A percentile compares a stretch with the other conserved stretches of the same genome.
Evolutionary conservation across 2,888 invertebrate species (phyloP).

Genomic region (Lepidonotus clava): DNA sequence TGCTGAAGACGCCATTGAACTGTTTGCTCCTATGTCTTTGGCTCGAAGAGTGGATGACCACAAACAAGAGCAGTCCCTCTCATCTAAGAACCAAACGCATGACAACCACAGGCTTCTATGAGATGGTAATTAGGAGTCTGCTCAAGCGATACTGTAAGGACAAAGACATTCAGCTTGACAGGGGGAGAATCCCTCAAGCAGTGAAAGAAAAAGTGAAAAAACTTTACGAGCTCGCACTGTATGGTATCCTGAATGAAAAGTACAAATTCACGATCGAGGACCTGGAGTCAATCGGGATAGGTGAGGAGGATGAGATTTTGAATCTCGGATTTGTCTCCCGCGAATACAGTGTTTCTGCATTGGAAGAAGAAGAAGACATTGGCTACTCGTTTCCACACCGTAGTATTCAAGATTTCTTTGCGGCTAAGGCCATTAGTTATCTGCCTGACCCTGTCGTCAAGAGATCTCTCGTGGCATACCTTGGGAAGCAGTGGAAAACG

Average conservation of each 20-base stretch:
- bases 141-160: background rate
- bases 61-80: background rate
- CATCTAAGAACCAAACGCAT: background rate
- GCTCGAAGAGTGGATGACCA: background rate
- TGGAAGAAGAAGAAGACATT: background rate
- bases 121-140: background rate
- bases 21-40: background rate
- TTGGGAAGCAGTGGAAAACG: background rate
- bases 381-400: background rate
- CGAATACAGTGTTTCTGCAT: background rate
- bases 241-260: background rate
- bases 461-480: background rate
- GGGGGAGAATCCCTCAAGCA: background rate
- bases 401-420: conserved; percentile 4
- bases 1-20: conserved; percentile 8
- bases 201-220: background rate
- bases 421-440: background rate
- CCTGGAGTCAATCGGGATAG: background rate
- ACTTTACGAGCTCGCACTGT: background rate
- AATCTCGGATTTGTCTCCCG: background rate
- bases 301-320: background rate
- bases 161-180: background rate
- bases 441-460: background rate
- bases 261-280: background rate
- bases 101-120: background rate